A percentile compares a stretch with the other conserved stretches of the same genome.
Evolutionary conservation across 2,888 invertebrate species (phyloP).

Genomic region (Acanthopleura granulata): DNA sequence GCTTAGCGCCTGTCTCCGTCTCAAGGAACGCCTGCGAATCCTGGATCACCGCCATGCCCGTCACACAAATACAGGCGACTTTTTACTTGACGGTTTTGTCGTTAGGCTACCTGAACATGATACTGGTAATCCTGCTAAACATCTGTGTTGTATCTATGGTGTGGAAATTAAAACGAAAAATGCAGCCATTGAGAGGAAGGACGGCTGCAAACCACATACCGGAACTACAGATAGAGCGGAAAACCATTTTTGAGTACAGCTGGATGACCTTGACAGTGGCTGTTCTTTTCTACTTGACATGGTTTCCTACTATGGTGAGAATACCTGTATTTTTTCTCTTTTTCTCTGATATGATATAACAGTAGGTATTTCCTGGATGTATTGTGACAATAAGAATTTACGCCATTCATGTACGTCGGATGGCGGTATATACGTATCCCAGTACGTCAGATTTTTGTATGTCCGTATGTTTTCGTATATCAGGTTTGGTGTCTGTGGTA

Average conservation of each 20-base stretch:
- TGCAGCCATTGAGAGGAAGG: neutral
- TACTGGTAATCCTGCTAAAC: conserved; percentile 31
- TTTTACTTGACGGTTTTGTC: conserved; percentile 43
- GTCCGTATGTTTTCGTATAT: too few relatives aligned
- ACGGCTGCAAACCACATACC: neutral
- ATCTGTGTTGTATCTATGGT: conserved; percentile 30
- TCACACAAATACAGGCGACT: conserved; percentile 30
- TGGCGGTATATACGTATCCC: too few relatives aligned
- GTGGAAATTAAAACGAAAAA: conserved; percentile 28
- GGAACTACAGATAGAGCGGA: conserved; percentile 20
- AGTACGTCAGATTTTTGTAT: too few relatives aligned
- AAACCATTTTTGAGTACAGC: conserved; percentile 11
- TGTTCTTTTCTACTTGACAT: conserved; percentile 39
- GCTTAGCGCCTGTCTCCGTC: conserved; percentile 43
- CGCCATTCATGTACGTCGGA: too few relatives aligned
- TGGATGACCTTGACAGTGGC: conserved; percentile 37
- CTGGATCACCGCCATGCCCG: conserved; percentile 43
- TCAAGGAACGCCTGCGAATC: conserved; percentile 40
- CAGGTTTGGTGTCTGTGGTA: too few relatives aligned
- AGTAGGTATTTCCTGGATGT: too few relatives aligned
- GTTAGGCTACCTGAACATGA: conserved; percentile 42
- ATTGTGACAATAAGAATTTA: too few relatives aligned
- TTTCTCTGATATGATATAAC: too few relatives aligned
- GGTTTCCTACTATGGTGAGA: conserved; percentile 48
- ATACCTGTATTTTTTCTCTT: neutral